Evolutionary conservation across 2,888 invertebrate genomes (phyloP), one percentile per base, ranked within the genome.

Genomic region (Eupeodes luniger): DNA sequence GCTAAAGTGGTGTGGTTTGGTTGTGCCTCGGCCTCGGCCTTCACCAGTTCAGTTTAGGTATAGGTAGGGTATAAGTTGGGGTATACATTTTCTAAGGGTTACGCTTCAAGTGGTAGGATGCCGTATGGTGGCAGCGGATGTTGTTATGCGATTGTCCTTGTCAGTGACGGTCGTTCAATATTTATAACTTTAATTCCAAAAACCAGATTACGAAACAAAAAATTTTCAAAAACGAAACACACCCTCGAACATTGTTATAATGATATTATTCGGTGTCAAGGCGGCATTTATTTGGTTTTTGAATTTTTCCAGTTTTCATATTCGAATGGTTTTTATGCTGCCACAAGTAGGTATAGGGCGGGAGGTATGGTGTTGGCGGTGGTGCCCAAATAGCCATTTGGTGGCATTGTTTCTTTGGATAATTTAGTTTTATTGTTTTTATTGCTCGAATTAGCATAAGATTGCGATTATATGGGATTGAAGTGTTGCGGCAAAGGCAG

Each of bases 341-440:
- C 27, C 9, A 40, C 9, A 40, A 40, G 40, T 5, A 40, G 40
- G 40, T 40, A 27, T 27, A 9, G 40, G 40, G 40, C 40, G 40
- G 40, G 5, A 40, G 40, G 40, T 0, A 9, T 9, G 40, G 40
- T 9, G 9, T 27, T 9, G 44, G 27, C 12, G 47, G 57, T 34
- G 49, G 44, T 53, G 19, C 59, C 64, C 51, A 67, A 81, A 85
- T 77, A 81, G 77, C 61, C 75, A 76, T 80, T 85, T 80, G 76
- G 76, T 80, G 80, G 69, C 70, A 62, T 66, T 76, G 47, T 72
- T 81, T 59, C 27, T 36, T 59, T 70, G 81, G 77, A 81, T 81
- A 81, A 85, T 77, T 81, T 81, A 81, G 85, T 81, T 85, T 85
- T 77, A 78, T 81, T 85, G 70, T 81, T 85, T 85, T 85, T 81